Conservation (phyloP, 2,113 vertebrate species). For the Osmerus eperlanus region DNA sequence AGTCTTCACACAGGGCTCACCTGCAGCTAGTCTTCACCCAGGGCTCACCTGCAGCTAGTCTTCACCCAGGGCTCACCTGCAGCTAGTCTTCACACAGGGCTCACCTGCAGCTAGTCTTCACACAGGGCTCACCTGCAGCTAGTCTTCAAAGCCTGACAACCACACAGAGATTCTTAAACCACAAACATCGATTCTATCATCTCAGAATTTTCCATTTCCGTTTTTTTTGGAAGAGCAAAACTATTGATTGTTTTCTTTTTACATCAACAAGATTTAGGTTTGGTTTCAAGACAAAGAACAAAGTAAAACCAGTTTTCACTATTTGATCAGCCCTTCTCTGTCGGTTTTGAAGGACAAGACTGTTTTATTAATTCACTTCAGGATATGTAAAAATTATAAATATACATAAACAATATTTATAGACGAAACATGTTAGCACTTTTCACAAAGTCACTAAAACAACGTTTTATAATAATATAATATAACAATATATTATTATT, state of each 20-base stretch:
- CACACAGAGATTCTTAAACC: not conserved
- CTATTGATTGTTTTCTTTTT: conserved; percentile 24
- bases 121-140: no score
- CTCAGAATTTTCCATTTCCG: not conserved
- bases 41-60: no score
- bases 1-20: no score
- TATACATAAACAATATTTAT: conserved; percentile 31
- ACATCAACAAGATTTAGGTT: conserved; percentile 9
- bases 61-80: no score
- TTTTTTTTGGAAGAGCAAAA: conserved; percentile 4
- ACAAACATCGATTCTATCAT: not conserved
- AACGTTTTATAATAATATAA: no score
- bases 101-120: no score
- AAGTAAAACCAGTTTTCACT: not conserved
- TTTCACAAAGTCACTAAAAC: not conserved
- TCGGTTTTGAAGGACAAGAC: not conserved
- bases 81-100: no score
- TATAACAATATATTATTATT: no score
- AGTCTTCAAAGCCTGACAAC: no score
- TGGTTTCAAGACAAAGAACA: conserved; percentile 15
- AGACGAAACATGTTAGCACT: not conserved
- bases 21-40: no score
- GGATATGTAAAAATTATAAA: conserved; percentile 52
- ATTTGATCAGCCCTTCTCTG: not conserved
- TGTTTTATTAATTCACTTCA: conserved; percentile 4